phyloP scores from a whole-genome alignment of 2,113 vertebrate genomes.

The Dromaius novaehollandiae region DNA sequence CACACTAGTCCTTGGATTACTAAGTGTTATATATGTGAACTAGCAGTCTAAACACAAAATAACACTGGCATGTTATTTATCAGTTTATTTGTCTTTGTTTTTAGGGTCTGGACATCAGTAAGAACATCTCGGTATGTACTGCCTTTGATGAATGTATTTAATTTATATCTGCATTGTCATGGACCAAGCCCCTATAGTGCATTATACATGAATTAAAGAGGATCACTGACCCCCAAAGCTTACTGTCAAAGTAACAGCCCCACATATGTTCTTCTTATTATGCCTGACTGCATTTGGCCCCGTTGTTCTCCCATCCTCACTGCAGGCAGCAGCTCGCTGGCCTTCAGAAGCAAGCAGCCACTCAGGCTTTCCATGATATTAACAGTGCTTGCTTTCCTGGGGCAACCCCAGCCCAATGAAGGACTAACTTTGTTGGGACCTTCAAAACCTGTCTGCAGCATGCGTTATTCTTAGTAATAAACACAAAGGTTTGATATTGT shows the following conservation, averaged over 20 bases:
- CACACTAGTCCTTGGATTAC: neutral
- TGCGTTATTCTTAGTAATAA: neutral
- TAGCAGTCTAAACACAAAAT: neutral
- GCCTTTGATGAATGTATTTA: neutral
- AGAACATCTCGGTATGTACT: slow-evolving; percentile 47
- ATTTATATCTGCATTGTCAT: neutral
- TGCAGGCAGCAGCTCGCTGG: neutral
- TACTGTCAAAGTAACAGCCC: neutral
- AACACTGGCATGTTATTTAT: neutral
- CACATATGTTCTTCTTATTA: neutral
- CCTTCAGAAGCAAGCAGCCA: neutral
- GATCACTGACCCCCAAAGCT: neutral
- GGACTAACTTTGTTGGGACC: neutral
- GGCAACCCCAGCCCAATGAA: neutral
- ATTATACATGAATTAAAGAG: neutral
- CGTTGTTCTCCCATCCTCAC: neutral
- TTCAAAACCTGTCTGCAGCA: neutral
- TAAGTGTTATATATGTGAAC: neutral
- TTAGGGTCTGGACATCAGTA: slow-evolving; percentile 14
- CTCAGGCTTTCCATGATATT: neutral
- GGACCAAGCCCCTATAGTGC: neutral
- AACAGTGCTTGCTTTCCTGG: neutral
- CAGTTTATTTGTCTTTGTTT: neutral
- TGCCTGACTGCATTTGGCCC: neutral
- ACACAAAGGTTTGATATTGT: neutral